These are phyloP conservation scores for Rhamnusium bicolor DNA, from an alignment of 2,888 invertebrate species.

Conservation along the genomic window DNA sequence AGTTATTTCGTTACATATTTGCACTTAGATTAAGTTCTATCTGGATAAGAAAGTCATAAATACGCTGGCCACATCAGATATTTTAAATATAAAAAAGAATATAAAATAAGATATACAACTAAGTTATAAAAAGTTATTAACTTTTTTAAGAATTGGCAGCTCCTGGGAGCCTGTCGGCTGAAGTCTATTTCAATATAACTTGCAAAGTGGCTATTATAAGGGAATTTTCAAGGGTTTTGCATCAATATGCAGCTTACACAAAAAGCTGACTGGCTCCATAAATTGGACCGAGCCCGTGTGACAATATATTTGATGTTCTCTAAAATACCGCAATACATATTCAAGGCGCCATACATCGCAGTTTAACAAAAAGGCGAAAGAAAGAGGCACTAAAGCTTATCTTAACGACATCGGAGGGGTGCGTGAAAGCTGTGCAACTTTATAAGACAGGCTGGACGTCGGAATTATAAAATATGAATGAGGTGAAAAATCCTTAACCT, in stretches of 20 bases:
- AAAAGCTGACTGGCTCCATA: constrained; percentile 24
- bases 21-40: too few species aligned
- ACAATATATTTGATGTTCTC: constrained; percentile 44
- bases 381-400: constrained; percentile 57
- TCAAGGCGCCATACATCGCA: constrained; percentile 53
- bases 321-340: constrained; percentile 54
- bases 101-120: not conserved
- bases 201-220: constrained; percentile 14
- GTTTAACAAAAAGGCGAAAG: constrained; percentile 53
- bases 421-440: constrained; percentile 48
- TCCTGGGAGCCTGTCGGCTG: not conserved
- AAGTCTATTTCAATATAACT: constrained; percentile 23
- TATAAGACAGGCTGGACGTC: constrained; percentile 44
- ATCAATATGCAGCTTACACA: constrained; percentile 11
- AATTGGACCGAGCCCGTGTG: constrained; percentile 19
- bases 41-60: too few species aligned
- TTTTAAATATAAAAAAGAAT: not conserved
- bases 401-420: constrained; percentile 57
- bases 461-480: constrained; percentile 53
- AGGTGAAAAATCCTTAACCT: constrained; percentile 31
- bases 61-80: too few species aligned
- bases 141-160: not conserved
- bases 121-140: constrained; percentile 12
- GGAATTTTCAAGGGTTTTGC: constrained; percentile 21
- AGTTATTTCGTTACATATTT: too few species aligned